phyloP scores from a whole-genome alignment of 2,888 invertebrate genomes.

The Leptura quadrifasciata region DNA sequence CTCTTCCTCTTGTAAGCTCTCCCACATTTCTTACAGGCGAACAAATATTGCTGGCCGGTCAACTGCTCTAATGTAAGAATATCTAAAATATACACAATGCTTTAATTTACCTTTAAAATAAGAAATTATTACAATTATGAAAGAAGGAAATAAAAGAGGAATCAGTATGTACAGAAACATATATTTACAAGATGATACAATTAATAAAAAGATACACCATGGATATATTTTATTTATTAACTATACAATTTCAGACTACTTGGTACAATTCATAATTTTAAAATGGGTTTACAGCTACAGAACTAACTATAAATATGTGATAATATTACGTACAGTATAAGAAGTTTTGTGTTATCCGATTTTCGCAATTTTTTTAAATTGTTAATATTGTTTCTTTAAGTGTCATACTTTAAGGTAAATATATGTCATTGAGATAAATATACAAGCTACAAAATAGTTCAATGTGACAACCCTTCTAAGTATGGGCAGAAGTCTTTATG shows the following conservation, averaged over 20 bases:
- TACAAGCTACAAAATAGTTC: no score
- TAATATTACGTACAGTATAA: background rate
- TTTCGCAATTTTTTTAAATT: no score
- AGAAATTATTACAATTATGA: background rate
- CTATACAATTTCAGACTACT: background rate
- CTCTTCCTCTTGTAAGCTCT: constrained; percentile 63
- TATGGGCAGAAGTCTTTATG: no score
- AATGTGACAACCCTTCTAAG: no score
- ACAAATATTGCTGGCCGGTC: constrained; percentile 53
- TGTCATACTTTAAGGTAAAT: no score
- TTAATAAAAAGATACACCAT: background rate
- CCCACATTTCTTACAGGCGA: constrained; percentile 62
- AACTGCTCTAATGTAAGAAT: constrained; percentile 50
- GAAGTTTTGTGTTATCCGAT: no score
- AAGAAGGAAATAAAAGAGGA: constrained; percentile 12
- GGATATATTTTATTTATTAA: background rate
- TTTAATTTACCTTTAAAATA: background rate
- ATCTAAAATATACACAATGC: constrained; percentile 38
- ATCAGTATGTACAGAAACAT: constrained; percentile 11
- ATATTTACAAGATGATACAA: constrained; percentile 26
- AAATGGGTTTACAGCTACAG: background rate
- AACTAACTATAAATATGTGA: background rate
- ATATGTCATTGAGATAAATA: no score
- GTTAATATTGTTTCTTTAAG: no score
- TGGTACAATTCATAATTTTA: background rate